A percentile compares a stretch with the other conserved stretches of the same genome.
phyloP scores from a whole-genome alignment of 2,797 vertebrate species.

The Neosilurus mollespiculum region DNA sequence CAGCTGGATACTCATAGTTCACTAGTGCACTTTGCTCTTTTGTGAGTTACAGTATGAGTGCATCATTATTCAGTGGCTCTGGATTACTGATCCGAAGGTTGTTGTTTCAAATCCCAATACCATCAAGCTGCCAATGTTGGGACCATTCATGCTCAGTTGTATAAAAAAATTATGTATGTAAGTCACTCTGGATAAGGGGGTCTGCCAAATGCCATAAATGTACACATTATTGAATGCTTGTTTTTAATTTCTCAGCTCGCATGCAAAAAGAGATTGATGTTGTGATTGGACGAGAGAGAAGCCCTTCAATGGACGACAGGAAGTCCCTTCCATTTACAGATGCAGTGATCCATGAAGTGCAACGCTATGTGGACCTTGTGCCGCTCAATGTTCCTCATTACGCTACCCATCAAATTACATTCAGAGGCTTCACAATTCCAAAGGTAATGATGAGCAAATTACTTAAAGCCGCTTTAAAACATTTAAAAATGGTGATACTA shows the following conservation, averaged over 20 bases:
- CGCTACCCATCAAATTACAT: conserved; percentile 61
- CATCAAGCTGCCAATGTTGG: too few relatives aligned
- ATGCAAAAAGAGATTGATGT: conserved; percentile 71
- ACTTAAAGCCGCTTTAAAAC: background rate
- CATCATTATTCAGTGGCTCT: too few relatives aligned
- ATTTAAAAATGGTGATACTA: background rate
- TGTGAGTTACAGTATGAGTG: too few relatives aligned
- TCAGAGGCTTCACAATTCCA: conserved; percentile 57
- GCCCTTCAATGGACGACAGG: conserved; percentile 66
- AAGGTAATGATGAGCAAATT: conserved; percentile 56
- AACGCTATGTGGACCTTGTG: conserved; percentile 67
- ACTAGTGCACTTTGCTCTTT: too few relatives aligned
- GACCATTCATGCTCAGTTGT: too few relatives aligned
- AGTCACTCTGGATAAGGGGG: too few relatives aligned
- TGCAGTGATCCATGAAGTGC: conserved; percentile 75
- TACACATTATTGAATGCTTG: background rate
- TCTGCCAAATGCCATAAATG: too few relatives aligned
- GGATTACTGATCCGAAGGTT: too few relatives aligned
- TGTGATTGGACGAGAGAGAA: conserved; percentile 61
- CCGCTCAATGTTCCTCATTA: conserved; percentile 69
- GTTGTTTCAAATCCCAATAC: too few relatives aligned
- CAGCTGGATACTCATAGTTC: too few relatives aligned
- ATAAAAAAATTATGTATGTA: too few relatives aligned
- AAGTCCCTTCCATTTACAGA: conserved; percentile 75
- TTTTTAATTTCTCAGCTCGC: background rate